Base-by-base conservation (phyloP, 2,888 invertebrate species). In the Dinocampus coccinellae region DNA sequence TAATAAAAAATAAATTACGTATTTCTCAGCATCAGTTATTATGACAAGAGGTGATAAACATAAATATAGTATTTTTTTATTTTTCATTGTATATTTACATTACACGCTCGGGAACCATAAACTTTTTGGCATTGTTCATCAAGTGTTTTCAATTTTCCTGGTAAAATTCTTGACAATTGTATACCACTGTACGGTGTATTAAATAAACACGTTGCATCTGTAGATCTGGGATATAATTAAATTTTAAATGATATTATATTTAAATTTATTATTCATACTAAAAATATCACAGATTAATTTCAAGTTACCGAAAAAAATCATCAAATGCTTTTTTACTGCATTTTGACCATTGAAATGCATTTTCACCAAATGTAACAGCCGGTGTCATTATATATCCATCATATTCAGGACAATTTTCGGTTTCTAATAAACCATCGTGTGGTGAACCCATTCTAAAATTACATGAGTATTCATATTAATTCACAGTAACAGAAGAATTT, bases 121-220 rank as follows among this genome's bases (percentile, higher is more conserved):
- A 96, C 95, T 83, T 94, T 92, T 77, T 95, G 90, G 86, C 97
- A 97, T 85, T 97, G 97, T 53, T 95, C 95, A 86, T 97, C 96
- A 77, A 97, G 88, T 4, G 95, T 93, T 74, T 96, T 89, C 73
- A 97, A 87, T 78, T 95, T 93, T 55, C 97, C 97, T 0, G 97
- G 97, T 78, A 97, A 87, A 64, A 95, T 92, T 73, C 95, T 90
- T n/a, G 94, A 94, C 77, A 96, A 85, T 24, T 93, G 92, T 82
- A 93, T 93, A 83, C 94, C 95, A 86, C n/a, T 94, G 94, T 84
- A 95, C 0, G 96, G 96, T 11, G 94, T 93, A 88, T 97, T 96
- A 88, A 93, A 95, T 69, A 97, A 88, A 83, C 97, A 97, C 13
- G 94, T 94, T 52, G 96, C 95, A 16, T 75, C 69, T 6, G 33